Evolutionary conservation across 1,140 invertebrate genomes (phyloP).

Genomic region (Anastatus disparis): DNA sequence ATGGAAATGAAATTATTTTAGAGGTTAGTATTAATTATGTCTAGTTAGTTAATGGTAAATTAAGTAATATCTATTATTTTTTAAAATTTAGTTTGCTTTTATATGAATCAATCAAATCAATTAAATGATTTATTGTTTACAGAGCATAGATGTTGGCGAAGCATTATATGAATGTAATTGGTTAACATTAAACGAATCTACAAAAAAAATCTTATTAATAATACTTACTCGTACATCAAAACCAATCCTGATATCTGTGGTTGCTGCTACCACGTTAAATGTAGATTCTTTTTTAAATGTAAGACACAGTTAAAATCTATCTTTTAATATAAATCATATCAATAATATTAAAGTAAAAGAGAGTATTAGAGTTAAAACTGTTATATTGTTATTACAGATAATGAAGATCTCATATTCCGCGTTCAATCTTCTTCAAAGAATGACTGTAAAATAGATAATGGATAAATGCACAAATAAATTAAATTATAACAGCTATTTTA

Average conservation of each 20-base stretch:
- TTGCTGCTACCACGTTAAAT: constrained; percentile 20
- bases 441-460: no score
- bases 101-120: not conserved
- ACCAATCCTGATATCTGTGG: constrained; percentile 7
- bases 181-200: not conserved
- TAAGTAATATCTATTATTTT: not conserved
- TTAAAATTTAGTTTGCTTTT: no score
- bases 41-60: no score
- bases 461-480: not conserved
- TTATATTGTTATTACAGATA: constrained; percentile 16
- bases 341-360: no score
- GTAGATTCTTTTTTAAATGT: constrained; percentile 25
- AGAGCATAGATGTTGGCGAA: constrained; percentile 29
- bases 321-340: no score
- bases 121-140: not conserved
- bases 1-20: constrained; percentile 35
- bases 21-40: no score
- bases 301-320: not conserved
- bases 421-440: constrained; percentile 16
- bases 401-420: constrained; percentile 32
- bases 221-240: constrained; percentile 15
- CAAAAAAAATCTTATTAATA: constrained; percentile 14
- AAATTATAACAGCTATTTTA: no score
- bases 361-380: no score
- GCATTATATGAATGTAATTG: constrained; percentile 23